Conservation (phyloP, 1,140 invertebrate species). For the Lucilia cuprina region DNA sequence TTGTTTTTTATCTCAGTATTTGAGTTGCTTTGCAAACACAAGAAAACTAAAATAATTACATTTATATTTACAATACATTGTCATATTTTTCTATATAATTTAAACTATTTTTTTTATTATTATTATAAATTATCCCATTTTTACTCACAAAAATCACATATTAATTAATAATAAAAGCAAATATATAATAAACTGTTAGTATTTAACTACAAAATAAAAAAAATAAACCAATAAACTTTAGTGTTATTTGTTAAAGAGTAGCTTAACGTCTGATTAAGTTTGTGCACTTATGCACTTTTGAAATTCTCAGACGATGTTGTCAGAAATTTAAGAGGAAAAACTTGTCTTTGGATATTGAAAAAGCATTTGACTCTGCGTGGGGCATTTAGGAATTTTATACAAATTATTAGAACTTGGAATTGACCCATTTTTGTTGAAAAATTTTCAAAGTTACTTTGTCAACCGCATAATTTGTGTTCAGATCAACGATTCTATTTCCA, state of each 20-base stretch:
- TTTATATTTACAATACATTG: not conserved
- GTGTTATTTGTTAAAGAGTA: no score
- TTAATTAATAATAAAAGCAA: not conserved
- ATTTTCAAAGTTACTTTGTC: not conserved
- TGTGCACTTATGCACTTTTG: not conserved
- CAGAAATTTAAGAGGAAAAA: not conserved
- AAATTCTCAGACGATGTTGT: not conserved
- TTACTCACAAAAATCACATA: constrained; percentile 2
- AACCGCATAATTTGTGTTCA: not conserved
- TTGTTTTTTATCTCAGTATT: not conserved
- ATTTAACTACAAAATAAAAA: not conserved
- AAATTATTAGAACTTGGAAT: not conserved
- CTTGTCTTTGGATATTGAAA: not conserved
- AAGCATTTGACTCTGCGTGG: not conserved
- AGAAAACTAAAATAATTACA: not conserved
- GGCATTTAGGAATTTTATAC: not conserved
- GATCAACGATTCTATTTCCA: not conserved
- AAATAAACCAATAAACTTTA: not conserved
- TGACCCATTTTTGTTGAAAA: not conserved
- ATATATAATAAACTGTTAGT: constrained; percentile 12
- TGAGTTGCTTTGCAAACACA: not conserved
- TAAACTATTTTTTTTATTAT: not conserved
- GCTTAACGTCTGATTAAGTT: no score
- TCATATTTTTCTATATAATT: not conserved
- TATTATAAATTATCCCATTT: not conserved